Percentiles rank a stretch among this genome's conserved stretches.
These are phyloP conservation scores for Gasteruption jaculator DNA, from an alignment of 2,888 invertebrate species.

Conservation along the genomic window DNA sequence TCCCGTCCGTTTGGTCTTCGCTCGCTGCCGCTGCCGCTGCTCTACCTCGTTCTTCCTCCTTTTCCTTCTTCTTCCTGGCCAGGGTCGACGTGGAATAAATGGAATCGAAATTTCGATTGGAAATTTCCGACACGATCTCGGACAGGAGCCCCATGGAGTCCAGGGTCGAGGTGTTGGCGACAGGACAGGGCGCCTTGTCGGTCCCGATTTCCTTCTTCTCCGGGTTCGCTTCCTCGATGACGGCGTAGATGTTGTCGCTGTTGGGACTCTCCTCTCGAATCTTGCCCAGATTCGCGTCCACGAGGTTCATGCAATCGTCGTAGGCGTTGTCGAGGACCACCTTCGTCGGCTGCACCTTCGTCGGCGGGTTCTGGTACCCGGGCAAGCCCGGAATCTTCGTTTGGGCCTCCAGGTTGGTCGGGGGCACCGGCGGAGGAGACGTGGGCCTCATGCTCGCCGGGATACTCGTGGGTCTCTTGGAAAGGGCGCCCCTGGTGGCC, in stretches of 20 bases:
- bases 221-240: constrained; percentile 75
- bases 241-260: constrained; percentile 79
- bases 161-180: constrained; percentile 46
- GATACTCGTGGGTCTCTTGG: constrained; percentile 71
- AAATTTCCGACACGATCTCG: constrained; percentile 85
- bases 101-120: constrained; percentile 79
- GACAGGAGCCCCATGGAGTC: constrained; percentile 76
- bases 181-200: too few relatives aligned
- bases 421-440: constrained; percentile 71
- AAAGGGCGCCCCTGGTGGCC: constrained; percentile 53
- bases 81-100: constrained; percentile 79
- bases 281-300: constrained; percentile 61
- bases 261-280: constrained; percentile 61
- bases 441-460: constrained; percentile 66
- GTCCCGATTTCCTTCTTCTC: constrained; percentile 46
- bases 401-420: constrained; percentile 35
- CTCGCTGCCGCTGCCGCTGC: constrained; percentile 49
- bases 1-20: constrained; percentile 43
- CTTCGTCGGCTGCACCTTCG: constrained; percentile 31
- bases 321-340: constrained; percentile 58
- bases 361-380: constrained; percentile 59
- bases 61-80: constrained; percentile 59
- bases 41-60: constrained; percentile 34
- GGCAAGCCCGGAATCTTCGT: constrained; percentile 53
- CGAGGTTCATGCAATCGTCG: constrained; percentile 71